Evolutionary conservation across 2,888 invertebrate species (phyloP).

Genomic region (Nymphalis urticae): DNA sequence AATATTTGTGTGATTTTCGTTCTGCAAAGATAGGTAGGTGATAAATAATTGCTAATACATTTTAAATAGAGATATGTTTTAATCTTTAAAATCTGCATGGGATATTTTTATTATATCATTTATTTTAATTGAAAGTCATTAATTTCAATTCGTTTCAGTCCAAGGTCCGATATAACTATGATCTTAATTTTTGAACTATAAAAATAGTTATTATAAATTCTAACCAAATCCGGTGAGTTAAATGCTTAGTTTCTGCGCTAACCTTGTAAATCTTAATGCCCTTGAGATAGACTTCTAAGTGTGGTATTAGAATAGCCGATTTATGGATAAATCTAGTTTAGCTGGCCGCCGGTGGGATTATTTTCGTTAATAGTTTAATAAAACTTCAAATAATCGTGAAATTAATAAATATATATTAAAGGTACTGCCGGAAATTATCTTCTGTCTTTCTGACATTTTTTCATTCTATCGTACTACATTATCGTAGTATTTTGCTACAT

Average conservation of each 20-base stretch:
- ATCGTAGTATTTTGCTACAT: not conserved
- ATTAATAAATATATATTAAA: conserved; percentile 1
- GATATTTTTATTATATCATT: conserved; percentile 1
- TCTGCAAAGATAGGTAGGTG: not conserved
- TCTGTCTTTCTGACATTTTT: no score
- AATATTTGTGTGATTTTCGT: not conserved
- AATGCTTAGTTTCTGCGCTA: conserved; percentile 1
- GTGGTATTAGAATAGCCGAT: conserved; percentile 11
- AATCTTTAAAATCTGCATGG: conserved; percentile 4
- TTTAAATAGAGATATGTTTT: not conserved
- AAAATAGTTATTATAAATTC: not conserved
- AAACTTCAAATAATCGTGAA: not conserved
- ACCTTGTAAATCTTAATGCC: conserved; percentile 15
- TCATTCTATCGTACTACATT: not conserved
- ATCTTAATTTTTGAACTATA: not conserved
- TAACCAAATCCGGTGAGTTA: not conserved
- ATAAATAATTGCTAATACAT: not conserved
- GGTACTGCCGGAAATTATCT: not conserved
- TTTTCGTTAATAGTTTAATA: no score
- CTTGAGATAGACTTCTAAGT: conserved; percentile 9
- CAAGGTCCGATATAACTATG: not conserved
- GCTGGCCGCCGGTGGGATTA: conserved; percentile 3
- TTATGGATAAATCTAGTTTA: conserved; percentile 15
- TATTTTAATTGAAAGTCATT: not conserved
- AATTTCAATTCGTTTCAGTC: conserved; percentile 2